Evolutionary conservation across 2,888 invertebrate genomes (phyloP).

Genomic region (Megalurothrips usitatus): DNA sequence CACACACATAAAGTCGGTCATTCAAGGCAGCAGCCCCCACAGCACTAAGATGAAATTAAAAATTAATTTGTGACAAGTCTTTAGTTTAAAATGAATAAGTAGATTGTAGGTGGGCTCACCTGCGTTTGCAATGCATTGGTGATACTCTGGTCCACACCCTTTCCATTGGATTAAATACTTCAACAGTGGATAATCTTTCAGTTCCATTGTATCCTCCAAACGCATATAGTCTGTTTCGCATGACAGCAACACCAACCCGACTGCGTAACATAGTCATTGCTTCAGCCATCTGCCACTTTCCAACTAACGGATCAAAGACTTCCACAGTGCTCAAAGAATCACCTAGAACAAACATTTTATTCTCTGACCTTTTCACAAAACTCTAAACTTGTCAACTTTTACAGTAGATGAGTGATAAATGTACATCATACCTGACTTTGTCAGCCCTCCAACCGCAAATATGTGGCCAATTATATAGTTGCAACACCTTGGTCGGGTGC

Average conservation of each 20-base stretch:
- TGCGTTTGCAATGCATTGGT: conserved; percentile 74
- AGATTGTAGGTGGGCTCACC: conserved; percentile 48
- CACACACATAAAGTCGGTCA: conserved; percentile 76
- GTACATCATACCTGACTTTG: conserved; percentile 59
- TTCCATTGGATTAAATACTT: conserved; percentile 71
- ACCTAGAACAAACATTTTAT: conserved; percentile 45
- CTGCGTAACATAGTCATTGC: conserved; percentile 81
- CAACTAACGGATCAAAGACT: conserved; percentile 66
- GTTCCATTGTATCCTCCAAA: conserved; percentile 82
- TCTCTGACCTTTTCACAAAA: too few species aligned
- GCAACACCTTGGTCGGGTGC: conserved; percentile 69
- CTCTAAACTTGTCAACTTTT: conserved; percentile 28
- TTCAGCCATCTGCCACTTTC: conserved; percentile 70
- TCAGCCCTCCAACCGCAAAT: conserved; percentile 81
- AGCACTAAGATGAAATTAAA: conserved; percentile 52
- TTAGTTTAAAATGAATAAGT: neutral
- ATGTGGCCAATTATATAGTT: conserved; percentile 72
- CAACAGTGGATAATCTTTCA: conserved; percentile 76
- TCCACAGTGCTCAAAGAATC: conserved; percentile 81
- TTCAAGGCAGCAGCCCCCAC: conserved; percentile 76
- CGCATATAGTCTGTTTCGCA: conserved; percentile 71
- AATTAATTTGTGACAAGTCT: conserved; percentile 28
- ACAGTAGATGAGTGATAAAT: neutral
- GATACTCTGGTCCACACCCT: conserved; percentile 72
- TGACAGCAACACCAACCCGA: conserved; percentile 77